Evolutionary conservation across 2,113 vertebrate species (phyloP), one percentile per base, ranked within the genome.

Genomic region (Arothron firmamentum): DNA sequence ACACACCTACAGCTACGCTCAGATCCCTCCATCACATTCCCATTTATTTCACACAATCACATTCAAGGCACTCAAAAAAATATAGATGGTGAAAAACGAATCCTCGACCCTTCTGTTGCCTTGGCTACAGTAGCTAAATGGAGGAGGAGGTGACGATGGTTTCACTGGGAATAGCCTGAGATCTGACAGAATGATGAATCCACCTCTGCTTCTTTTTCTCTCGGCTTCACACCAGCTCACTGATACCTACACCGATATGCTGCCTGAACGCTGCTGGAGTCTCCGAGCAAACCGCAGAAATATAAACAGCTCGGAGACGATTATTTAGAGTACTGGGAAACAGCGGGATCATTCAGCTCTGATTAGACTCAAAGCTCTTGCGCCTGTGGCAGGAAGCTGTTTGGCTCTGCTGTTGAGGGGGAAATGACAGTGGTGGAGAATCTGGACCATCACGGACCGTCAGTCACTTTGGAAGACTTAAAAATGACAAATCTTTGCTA

Each of bases 181-280:
- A 81, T 77, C 81, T 82, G 72, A 81, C 66, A 70, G 82, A 79
- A 86, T 86, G 65, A 80, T 76, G 69, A 45, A 83, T 81, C 45
- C 48, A 70, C 49, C 49, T 62, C n/a, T 41, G 43, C 38, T 56
- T 34, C 61, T 55, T 59, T 18, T 49, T 2, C 42, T 53, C 53
- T 20, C 41, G 15, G 46, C 54, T 54, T 56, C 28, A 16, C 31
- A 42, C 10, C 21, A 2, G 14, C 47, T 62, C 13, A 52, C 34
- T 46, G 43, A 49, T 52, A 45, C 42, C 38, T 17, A 2, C 15
- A 45, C n/a, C n/a, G n/a, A 13, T 16, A 3, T 45, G 14, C 45
- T 47, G 45, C 9, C 9, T 12, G 34, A 38, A 38, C 11, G 34
- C 10, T 3, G 34, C 34, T 38, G 34, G 1, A 38, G 28, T 38